Percentiles rank a stretch among this genome's conserved stretches.
These are phyloP conservation scores for Geodia barretti DNA, from an alignment of 37 sponge, comb jelly and placozoan genomes.

Conservation along the genomic window DNA sequence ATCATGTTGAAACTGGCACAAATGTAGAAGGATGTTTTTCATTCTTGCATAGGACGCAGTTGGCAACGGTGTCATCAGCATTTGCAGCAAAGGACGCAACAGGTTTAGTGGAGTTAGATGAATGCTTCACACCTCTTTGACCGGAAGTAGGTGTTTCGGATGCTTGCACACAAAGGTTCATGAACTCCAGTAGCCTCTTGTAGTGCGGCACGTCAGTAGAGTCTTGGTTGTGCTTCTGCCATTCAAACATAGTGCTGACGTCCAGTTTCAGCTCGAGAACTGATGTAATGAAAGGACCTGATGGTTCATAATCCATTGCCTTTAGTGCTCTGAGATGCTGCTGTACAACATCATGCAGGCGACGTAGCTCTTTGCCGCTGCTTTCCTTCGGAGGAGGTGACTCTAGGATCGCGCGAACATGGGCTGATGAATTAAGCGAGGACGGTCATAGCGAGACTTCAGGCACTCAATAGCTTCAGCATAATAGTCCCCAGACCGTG, in stretches of 20 bases:
- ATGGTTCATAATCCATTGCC: constrained; percentile 18
- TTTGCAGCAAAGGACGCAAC: constrained; percentile 10
- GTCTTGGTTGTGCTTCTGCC: constrained; percentile 48
- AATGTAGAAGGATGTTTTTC: constrained; percentile 40
- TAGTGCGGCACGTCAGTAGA: constrained; percentile 29
- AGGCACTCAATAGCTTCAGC: constrained; percentile 10
- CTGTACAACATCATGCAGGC: constrained; percentile 25
- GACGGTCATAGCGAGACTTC: constrained; percentile 12
- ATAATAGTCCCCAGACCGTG: constrained; percentile 3
- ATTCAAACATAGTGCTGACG: constrained; percentile 41
- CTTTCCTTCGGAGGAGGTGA: constrained; percentile 27
- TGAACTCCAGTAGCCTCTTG: constrained; percentile 31
- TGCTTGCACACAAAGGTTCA: constrained; percentile 48
- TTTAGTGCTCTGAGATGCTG: constrained; percentile 37
- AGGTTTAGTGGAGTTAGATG: neutral
- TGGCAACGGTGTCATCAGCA: neutral
- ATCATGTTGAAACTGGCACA: too few relatives aligned
- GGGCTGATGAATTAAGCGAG: constrained; percentile 13
- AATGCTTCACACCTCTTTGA: neutral
- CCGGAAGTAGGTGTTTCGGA: constrained; percentile 4
- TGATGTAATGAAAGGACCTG: constrained; percentile 36
- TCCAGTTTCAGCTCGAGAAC: constrained; percentile 45
- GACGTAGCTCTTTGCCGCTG: constrained; percentile 32
- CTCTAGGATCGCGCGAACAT: constrained; percentile 27
- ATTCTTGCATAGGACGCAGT: constrained; percentile 3